Conservation (phyloP, 2,797 vertebrate species). For the Epinephelus malabaricus region DNA sequence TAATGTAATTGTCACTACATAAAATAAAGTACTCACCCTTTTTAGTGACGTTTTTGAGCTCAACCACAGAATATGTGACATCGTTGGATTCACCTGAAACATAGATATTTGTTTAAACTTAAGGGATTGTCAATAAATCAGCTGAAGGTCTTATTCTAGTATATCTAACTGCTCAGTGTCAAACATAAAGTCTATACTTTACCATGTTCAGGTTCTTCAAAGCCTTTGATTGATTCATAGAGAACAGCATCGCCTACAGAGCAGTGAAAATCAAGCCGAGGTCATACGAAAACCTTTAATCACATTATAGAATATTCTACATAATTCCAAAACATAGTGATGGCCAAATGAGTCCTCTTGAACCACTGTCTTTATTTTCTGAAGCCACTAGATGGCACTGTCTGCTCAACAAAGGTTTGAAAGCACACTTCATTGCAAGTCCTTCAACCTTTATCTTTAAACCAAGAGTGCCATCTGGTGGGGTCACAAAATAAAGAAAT, state of each 20-base stretch:
- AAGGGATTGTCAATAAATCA: not conserved
- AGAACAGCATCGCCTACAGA: constrained; percentile 5
- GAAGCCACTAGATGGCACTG: too few relatives aligned
- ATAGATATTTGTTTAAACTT: not conserved
- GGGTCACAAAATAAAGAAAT: too few relatives aligned
- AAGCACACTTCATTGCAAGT: too few relatives aligned
- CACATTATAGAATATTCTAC: not conserved
- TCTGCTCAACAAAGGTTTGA: too few relatives aligned
- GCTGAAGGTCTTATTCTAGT: not conserved
- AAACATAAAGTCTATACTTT: not conserved
- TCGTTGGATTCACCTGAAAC: constrained; percentile 13
- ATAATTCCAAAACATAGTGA: too few relatives aligned
- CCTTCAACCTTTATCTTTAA: too few relatives aligned
- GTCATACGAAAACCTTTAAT: not conserved
- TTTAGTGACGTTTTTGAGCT: not conserved
- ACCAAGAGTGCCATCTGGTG: too few relatives aligned
- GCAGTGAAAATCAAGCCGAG: not conserved
- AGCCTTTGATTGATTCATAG: not conserved
- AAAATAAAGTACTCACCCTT: not conserved
- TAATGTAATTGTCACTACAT: not conserved
- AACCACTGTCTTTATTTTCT: too few relatives aligned
- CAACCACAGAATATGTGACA: not conserved
- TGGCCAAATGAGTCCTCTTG: too few relatives aligned
- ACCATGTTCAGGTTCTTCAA: not conserved
- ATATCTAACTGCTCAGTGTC: not conserved